Evolutionary conservation across 2,113 vertebrate genomes (phyloP).

Genomic region (Lepisosteus osseus): DNA sequence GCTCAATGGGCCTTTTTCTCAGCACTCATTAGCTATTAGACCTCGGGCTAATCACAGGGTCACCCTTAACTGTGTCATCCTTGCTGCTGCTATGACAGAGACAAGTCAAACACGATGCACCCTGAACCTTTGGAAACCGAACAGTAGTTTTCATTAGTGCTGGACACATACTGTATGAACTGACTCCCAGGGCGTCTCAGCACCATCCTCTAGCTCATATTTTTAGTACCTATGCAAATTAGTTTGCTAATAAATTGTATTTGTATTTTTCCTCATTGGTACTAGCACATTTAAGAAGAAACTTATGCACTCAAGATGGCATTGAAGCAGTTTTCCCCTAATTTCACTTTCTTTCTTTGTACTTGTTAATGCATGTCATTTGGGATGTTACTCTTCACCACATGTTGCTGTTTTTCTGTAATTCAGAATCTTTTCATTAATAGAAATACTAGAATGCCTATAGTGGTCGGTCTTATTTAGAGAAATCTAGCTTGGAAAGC

Average conservation of each 20-base stretch:
- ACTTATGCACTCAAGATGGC: too few species aligned
- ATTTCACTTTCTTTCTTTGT: too few species aligned
- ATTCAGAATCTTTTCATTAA: too few species aligned
- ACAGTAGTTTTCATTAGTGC: not conserved
- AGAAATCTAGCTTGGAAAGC: too few species aligned
- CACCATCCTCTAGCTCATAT: not conserved
- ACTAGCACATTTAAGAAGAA: too few species aligned
- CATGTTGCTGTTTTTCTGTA: too few species aligned
- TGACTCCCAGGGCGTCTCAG: not conserved
- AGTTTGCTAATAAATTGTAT: constrained; percentile 27
- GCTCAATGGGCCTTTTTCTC: not conserved
- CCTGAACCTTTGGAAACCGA: not conserved
- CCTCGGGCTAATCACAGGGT: not conserved
- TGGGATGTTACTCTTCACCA: too few species aligned
- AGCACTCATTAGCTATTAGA: not conserved
- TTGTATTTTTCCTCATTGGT: not conserved
- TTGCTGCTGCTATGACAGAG: not conserved
- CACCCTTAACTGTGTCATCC: not conserved
- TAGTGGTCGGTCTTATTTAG: too few species aligned
- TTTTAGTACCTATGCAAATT: constrained; percentile 14
- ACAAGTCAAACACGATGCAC: not conserved
- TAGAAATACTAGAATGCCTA: too few species aligned
- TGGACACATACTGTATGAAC: not conserved
- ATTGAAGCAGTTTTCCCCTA: too few species aligned
- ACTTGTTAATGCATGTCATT: too few species aligned